Percentiles rank a stretch among this genome's conserved stretches.
Conservation (phyloP, 2,888 invertebrate species). For the Xanthorhoe spadicearia region DNA sequence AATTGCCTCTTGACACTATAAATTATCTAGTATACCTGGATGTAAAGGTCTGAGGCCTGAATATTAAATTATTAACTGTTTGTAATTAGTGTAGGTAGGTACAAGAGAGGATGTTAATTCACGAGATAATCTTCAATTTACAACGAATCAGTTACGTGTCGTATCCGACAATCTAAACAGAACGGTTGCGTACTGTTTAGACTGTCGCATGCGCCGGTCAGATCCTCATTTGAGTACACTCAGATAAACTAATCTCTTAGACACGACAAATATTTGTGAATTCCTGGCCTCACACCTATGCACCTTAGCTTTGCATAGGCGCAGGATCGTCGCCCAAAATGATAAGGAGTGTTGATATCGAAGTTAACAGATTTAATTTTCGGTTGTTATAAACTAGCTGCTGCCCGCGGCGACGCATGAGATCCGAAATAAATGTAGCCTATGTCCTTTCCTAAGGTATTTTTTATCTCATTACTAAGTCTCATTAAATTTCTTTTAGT, state of each 20-base stretch:
- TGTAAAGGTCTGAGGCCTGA: no score
- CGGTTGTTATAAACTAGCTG: not conserved
- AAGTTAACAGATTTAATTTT: not conserved
- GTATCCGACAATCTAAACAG: conserved; percentile 41
- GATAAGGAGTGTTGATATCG: conserved; percentile 19
- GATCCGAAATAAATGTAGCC: no score
- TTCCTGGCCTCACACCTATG: conserved; percentile 58
- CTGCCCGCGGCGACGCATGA: no score
- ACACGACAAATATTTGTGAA: conserved; percentile 73
- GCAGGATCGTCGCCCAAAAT: conserved; percentile 17
- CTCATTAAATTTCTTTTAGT: no score
- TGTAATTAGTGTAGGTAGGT: not conserved
- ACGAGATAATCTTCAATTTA: conserved; percentile 2
- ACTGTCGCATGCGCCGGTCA: conserved; percentile 54
- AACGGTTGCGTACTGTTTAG: conserved; percentile 39
- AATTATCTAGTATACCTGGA: no score
- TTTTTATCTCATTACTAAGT: no score
- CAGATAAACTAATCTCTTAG: conserved; percentile 73
- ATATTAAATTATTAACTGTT: no score
- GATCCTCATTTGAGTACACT: conserved; percentile 56
- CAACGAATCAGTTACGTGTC: conserved; percentile 11
- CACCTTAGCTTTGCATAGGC: conserved; percentile 37
- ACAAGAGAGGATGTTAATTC: no score
- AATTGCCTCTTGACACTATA: no score
- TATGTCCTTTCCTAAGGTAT: no score